Evolutionary conservation across 2,797 vertebrate species (phyloP).

Genomic region (Neosilurus mollespiculum): DNA sequence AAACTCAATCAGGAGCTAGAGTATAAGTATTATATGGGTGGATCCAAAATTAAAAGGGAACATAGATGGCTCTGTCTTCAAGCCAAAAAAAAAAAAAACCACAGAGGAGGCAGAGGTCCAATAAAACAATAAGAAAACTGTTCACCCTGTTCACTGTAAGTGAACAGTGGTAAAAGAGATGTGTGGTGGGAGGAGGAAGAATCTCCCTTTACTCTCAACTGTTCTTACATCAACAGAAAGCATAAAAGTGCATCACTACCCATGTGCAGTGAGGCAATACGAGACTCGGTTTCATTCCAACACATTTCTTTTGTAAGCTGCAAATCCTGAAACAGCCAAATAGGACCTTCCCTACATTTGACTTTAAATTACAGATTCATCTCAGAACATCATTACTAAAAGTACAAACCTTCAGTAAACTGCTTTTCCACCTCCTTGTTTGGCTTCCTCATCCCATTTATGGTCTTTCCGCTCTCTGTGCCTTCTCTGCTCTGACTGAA

Average conservation of each 20-base stretch:
- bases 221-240: constrained; percentile 33
- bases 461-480: too few species aligned
- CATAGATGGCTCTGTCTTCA: constrained; percentile 42
- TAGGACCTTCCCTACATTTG: neutral
- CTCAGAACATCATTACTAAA: neutral
- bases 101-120: constrained; percentile 23
- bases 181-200: constrained; percentile 36
- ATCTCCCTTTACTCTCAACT: constrained; percentile 39
- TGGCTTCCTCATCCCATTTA: too few species aligned
- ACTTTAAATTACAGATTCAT: neutral
- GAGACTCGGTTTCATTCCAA: constrained; percentile 35
- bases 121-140: constrained; percentile 40
- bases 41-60: neutral
- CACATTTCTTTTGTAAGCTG: constrained; percentile 32
- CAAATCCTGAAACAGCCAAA: constrained; percentile 1
- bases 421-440: too few species aligned
- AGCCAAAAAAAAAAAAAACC: constrained; percentile 41
- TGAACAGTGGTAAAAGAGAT: constrained; percentile 30
- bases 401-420: too few species aligned
- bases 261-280: constrained; percentile 7
- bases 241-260: neutral
- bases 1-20: constrained; percentile 45
- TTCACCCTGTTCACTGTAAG: constrained; percentile 24
- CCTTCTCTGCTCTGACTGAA: too few species aligned
- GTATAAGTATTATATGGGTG: constrained; percentile 9